Base-by-base conservation (phyloP, 2,797 vertebrate genomes). In the Dicrostonyx torquatus region DNA sequence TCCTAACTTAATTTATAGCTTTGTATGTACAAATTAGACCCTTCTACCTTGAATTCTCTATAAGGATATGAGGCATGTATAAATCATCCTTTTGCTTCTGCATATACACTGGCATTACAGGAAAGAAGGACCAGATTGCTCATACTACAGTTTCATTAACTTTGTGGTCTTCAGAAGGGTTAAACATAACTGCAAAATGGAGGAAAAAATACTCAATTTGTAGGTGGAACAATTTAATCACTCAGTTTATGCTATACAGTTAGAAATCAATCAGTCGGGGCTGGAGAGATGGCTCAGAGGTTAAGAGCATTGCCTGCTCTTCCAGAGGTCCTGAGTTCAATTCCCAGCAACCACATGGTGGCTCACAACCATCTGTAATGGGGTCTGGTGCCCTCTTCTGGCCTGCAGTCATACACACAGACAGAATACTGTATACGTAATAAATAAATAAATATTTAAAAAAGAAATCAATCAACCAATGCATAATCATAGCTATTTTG, bases 1-100 rank as follows among this genome's bases (percentile, higher is more conserved):
- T 75, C 86, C 60, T 76, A 66, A 40, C 26, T 89, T 94, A 90
- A 82, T 89, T 79, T 92, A 20, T 31, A 85, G 92, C 43, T 92
- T 85, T 18, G 0, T 66, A 24, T 84, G 66, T 22, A 50, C 60
- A 94, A 20, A 87, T 90, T 75, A 94, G 64, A 29, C 22, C 15
- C 62, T 89, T 94, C 37, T 87, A 84, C 94, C 58, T 73, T 88
- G 60, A 76, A 34, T 88, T 88, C 55, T 48, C 10, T n/a, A 77
- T 79, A 90, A 90, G 24, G 17, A 68, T 86, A 86, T 78, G 29
- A 66, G 62, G 40, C 55, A 8, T 87, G 29, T 78, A 34, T 0
- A 5, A 53, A 26, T 2, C 2, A 17, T 58, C 62, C 34, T 79
- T 92, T 64, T 17, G 37, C 90, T 91, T 79, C 26, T 90, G 86